phyloP scores from a whole-genome alignment of 2,888 invertebrate species.

The Philereme transversata region DNA sequence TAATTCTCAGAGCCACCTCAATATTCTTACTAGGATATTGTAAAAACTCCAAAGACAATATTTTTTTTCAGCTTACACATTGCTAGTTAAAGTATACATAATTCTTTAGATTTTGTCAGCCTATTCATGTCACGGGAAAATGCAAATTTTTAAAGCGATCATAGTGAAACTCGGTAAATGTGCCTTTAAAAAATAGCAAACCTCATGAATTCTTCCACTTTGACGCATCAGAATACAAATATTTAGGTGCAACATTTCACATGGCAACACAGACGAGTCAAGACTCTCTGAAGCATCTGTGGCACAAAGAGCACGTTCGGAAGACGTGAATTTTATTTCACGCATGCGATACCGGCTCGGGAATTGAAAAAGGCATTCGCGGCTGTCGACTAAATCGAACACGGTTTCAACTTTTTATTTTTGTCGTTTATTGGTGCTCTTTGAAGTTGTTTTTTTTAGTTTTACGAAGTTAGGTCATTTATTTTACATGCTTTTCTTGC shows the following conservation, averaged over 20 bases:
- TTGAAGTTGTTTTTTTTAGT: neutral
- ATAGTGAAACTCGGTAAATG: neutral
- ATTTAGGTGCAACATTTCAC: conserved; percentile 40
- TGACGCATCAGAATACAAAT: conserved; percentile 43
- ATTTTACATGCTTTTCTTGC: too few relatives aligned
- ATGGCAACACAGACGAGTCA: conserved; percentile 40
- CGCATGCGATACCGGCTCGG: conserved; percentile 51
- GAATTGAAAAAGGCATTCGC: conserved; percentile 57
- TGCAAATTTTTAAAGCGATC: too few relatives aligned
- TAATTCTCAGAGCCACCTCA: too few relatives aligned
- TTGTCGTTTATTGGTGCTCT: conserved; percentile 1
- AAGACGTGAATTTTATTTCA: conserved; percentile 62
- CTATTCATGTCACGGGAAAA: too few relatives aligned
- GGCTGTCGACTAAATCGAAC: conserved; percentile 13
- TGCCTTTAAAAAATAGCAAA: neutral
- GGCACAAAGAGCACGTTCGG: conserved; percentile 54
- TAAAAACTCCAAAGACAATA: too few relatives aligned
- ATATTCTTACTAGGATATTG: too few relatives aligned
- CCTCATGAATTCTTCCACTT: conserved; percentile 20
- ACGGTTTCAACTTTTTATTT: conserved; percentile 18
- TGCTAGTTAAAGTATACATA: too few relatives aligned
- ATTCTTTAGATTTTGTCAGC: too few relatives aligned
- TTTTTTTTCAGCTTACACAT: too few relatives aligned
- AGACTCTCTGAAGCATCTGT: conserved; percentile 45
- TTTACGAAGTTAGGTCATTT: too few relatives aligned